Conservation (phyloP, 2,888 invertebrate genomes). For the Unio pictorum region DNA sequence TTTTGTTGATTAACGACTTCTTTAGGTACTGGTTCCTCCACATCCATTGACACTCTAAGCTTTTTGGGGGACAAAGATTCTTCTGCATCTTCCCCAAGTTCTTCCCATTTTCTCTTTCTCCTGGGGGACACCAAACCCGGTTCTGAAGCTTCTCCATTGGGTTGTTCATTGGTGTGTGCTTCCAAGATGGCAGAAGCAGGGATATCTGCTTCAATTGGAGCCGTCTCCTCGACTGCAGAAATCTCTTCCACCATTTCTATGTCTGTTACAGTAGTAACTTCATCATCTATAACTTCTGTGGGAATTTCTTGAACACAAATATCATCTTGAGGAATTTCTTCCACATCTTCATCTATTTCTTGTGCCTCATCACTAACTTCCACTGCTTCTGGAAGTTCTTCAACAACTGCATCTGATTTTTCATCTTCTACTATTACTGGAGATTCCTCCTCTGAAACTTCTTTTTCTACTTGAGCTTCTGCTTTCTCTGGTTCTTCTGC, state of each 20-base stretch:
- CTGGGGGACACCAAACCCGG: conserved; percentile 1
- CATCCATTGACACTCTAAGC: conserved; percentile 18
- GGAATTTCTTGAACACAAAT: not conserved
- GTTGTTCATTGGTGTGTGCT: not conserved
- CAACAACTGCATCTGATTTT: not conserved
- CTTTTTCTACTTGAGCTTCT: conserved; percentile 10
- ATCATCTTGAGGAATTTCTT: not conserved
- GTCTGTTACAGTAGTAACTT: not conserved
- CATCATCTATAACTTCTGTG: conserved; percentile 1
- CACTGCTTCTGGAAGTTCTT: conserved; percentile 2
- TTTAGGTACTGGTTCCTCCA: not conserved
- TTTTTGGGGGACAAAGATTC: conserved; percentile 26
- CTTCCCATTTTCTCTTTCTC: conserved; percentile 38
- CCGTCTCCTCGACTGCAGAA: conserved; percentile 3
- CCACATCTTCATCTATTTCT: not conserved
- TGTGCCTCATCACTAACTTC: conserved; percentile 3
- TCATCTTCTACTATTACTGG: conserved; percentile 3
- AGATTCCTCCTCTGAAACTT: conserved; percentile 3
- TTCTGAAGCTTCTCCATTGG: too few relatives aligned
- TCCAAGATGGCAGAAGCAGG: not conserved
- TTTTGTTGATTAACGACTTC: conserved; percentile 8
- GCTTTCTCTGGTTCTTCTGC: conserved; percentile 9
- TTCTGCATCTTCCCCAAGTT: conserved; percentile 24
- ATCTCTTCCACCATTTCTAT: conserved; percentile 5
- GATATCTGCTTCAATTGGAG: not conserved